Conservation (phyloP, 2,888 invertebrate genomes). For the Azorinus chamasolen region DNA sequence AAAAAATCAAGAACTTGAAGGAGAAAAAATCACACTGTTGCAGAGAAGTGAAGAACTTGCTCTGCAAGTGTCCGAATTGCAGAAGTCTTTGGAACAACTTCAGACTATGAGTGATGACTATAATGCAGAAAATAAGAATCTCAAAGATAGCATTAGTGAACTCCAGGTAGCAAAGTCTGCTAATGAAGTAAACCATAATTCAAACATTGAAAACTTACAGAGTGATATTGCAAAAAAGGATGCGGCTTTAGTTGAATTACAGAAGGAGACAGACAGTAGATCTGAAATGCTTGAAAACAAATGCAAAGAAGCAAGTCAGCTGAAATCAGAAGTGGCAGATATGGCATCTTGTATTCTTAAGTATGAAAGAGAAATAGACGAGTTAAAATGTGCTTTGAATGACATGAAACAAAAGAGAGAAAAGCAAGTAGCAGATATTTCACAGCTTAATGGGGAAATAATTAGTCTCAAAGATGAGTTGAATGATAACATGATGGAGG, state of each 20-base stretch:
- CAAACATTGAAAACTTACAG: conserved; percentile 14
- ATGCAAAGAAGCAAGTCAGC: conserved; percentile 12
- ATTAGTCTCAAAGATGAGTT: conserved; percentile 11
- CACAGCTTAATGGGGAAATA: conserved; percentile 36
- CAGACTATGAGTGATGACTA: not conserved
- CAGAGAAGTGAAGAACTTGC: not conserved
- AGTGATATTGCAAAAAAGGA: conserved; percentile 2
- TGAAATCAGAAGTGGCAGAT: conserved; percentile 15
- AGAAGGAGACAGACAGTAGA: not conserved
- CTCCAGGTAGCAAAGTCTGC: not conserved
- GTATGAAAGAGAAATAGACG: conserved; percentile 29
- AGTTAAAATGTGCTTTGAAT: conserved; percentile 17
- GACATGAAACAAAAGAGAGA: conserved; percentile 12
- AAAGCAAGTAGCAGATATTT: conserved; percentile 13
- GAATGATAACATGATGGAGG: conserved; percentile 1
- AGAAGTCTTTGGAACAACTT: conserved; percentile 1
- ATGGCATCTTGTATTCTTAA: conserved; percentile 11
- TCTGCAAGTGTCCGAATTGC: conserved; percentile 1
- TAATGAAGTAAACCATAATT: conserved; percentile 7
- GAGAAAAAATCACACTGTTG: too few species aligned
- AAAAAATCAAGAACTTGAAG: not conserved
- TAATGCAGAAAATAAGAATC: not conserved
- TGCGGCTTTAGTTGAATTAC: not conserved
- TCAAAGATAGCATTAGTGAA: conserved; percentile 12
- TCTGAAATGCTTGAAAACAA: conserved; percentile 12